A percentile compares a stretch with the other conserved stretches of the same genome.
Evolutionary conservation across 2,888 invertebrate species (phyloP).

Genomic region (Polyommatus icarus): DNA sequence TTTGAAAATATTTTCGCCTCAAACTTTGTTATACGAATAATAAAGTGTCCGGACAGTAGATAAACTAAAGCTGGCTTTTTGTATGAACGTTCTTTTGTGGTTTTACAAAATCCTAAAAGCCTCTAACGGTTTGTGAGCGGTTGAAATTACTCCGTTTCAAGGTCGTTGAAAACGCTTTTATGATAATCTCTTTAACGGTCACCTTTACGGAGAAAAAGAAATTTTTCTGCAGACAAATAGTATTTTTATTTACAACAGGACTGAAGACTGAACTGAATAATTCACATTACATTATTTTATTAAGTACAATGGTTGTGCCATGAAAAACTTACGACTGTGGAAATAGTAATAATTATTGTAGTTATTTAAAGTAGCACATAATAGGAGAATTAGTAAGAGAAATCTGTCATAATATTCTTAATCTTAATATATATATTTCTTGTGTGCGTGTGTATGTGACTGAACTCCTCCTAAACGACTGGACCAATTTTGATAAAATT

Average conservation of each 20-base stretch:
- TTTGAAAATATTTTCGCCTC: slow-evolving; percentile 19
- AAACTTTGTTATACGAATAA: slow-evolving; percentile 5
- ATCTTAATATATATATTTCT: too few relatives aligned
- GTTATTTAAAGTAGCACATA: not conserved
- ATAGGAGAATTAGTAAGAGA: not conserved
- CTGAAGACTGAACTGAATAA: not conserved
- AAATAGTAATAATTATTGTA: not conserved
- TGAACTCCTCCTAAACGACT: too few relatives aligned
- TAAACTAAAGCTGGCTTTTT: slow-evolving; percentile 9
- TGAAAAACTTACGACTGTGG: not conserved
- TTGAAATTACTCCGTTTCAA: slow-evolving; percentile 13
- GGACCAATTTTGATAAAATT: too few relatives aligned
- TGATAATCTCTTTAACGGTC: slow-evolving; percentile 17
- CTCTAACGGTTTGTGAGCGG: slow-evolving; percentile 16
- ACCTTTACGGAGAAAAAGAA: not conserved
- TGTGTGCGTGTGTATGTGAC: too few relatives aligned
- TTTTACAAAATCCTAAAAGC: slow-evolving; percentile 19
- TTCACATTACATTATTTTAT: not conserved
- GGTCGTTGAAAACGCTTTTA: not conserved
- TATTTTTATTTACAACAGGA: not conserved
- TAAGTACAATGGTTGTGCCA: not conserved
- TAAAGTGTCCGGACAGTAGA: slow-evolving; percentile 4
- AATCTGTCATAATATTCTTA: not conserved
- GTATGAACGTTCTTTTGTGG: slow-evolving; percentile 7
- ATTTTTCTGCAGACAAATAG: not conserved